Evolutionary conservation across 2,113 vertebrate species (phyloP).

Genomic region (Bucco capensis): DNA sequence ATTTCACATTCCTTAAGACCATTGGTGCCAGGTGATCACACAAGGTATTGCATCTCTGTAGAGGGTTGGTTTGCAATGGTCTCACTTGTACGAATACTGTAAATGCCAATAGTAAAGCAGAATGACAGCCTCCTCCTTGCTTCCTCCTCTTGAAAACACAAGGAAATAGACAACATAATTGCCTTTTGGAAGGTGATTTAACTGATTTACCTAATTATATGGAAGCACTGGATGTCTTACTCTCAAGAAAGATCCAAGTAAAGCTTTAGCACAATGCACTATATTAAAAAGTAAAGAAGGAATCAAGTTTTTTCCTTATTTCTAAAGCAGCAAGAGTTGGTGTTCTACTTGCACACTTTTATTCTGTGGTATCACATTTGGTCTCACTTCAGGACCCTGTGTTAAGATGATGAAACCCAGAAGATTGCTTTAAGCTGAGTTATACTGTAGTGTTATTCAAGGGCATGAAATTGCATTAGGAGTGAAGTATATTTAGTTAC

Average conservation of each 20-base stretch:
- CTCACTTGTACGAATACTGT: too few species aligned
- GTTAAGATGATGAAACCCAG: not conserved
- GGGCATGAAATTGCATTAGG: not conserved
- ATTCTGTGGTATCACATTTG: not conserved
- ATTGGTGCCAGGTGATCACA: too few species aligned
- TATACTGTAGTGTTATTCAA: not conserved
- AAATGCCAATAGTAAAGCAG: too few species aligned
- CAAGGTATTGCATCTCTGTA: too few species aligned
- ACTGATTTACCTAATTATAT: not conserved
- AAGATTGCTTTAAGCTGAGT: not conserved
- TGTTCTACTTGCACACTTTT: not conserved
- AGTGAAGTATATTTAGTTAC: not conserved
- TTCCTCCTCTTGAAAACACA: too few species aligned
- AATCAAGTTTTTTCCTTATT: not conserved
- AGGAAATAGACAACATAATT: not conserved
- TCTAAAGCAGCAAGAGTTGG: not conserved
- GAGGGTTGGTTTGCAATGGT: too few species aligned
- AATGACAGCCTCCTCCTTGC: too few species aligned
- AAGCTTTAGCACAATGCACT: not conserved
- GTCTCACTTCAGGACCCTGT: not conserved
- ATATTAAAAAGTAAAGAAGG: not conserved
- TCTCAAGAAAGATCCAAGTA: not conserved
- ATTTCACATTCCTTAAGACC: too few species aligned
- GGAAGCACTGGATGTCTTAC: not conserved
- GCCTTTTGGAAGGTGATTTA: not conserved